Evolutionary conservation across 2,888 invertebrate species (phyloP), one percentile per base, ranked within the genome.

Genomic region (Hydrotaea cyrtoneurina): DNA sequence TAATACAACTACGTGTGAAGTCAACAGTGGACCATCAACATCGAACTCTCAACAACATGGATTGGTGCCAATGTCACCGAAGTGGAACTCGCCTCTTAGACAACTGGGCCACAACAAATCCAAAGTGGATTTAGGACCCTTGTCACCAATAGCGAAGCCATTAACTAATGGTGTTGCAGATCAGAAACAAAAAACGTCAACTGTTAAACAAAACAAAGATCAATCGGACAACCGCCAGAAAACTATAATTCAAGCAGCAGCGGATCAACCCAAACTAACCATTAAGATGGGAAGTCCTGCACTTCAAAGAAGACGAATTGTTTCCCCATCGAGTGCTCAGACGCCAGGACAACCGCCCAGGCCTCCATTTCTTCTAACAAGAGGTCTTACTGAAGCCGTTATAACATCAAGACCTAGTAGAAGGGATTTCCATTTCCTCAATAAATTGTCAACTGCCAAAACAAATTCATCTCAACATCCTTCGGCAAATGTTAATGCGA

Each of bases 361-460:
- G 36, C 76, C 88, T 43, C 89, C 90, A 1, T 88, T 91, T 71
- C 79, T 92, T 43, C 36, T 85, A 80, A 92, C 90, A 0, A 90
- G 92, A 62, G 92, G 92, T 26, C 87, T 92, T 19, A 92, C 92
- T 4, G 92, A 92, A 87, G 90, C 92, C 82, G 91, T 91, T 55
- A 92, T 92, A 83, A 91, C 90, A 82, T 88, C 91, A 39, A 89
- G 92, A 15, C 92, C 92, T 15, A 92, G 92, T 88, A 90, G 92
- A 36, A 90, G 89, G 53, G 92, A 92, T 85, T 90, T 90, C 62
- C 90, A 90, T 79, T 89, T 89, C 39, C 84, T 88, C 17, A 86
- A 89, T 0, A 90, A 89, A 78, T 15, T 69, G 2, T 66, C 76
- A 13, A 80, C 69, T 3, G 31, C 76, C 15, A 86, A 81, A 74